Percentiles rank a stretch among this genome's conserved stretches.
These are phyloP conservation scores for Proterorhinus semilunaris DNA, from an alignment of 2,113 vertebrate species.

Conservation along the genomic window DNA sequence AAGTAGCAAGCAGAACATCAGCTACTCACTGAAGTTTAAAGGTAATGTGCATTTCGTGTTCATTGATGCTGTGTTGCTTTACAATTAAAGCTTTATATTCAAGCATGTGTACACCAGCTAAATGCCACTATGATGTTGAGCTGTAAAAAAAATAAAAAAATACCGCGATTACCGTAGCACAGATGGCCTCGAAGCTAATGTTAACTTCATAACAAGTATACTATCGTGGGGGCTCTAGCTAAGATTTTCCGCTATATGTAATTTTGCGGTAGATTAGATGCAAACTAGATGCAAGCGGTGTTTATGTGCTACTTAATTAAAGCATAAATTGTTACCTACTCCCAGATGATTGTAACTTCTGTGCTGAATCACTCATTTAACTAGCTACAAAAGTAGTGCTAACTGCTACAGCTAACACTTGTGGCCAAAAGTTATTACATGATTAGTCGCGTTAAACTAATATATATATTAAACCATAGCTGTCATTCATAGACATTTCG, in stretches of 20 bases:
- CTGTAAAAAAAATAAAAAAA: conserved; percentile 15
- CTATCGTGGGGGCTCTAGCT: conserved; percentile 19
- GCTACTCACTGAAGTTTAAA: conserved; percentile 55
- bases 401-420: conserved; percentile 33
- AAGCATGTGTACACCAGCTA: background rate
- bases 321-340: conserved; percentile 2
- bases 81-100: background rate
- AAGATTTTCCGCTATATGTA: conserved; percentile 1
- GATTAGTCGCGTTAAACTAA: background rate
- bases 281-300: background rate
- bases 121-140: background rate
- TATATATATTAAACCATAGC: background rate
- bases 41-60: conserved; percentile 37
- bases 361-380: background rate
- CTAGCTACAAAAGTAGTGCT: conserved; percentile 1
- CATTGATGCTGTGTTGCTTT: background rate
- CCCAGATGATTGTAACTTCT: too few species aligned
- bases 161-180: conserved; percentile 45
- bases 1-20: conserved; percentile 57
- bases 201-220: conserved; percentile 65
- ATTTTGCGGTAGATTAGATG: background rate
- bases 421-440: conserved; percentile 12
- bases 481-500: background rate
- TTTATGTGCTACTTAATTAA: background rate
- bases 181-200: conserved; percentile 44